These are phyloP conservation scores for Melikaiella ostensackeni DNA, from an alignment of 2,888 invertebrate genomes.

Conservation along the genomic window DNA sequence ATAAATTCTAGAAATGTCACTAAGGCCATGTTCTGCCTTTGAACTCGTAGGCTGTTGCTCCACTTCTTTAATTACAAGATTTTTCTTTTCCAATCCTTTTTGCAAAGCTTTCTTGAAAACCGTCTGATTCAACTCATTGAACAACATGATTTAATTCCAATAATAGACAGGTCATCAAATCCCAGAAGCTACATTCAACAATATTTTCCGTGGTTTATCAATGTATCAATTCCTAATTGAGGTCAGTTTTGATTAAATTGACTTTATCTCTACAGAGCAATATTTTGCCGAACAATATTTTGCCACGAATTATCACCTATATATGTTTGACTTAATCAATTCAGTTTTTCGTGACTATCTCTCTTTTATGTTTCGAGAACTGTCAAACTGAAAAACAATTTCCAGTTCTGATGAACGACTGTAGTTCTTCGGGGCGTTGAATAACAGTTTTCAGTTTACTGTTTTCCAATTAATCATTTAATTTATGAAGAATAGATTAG, in stretches of 20 bases:
- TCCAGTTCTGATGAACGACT: too few species aligned
- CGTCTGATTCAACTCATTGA: not conserved
- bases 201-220: not conserved
- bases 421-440: too few species aligned
- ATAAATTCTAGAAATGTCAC: slow-evolving; percentile 5
- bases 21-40: slow-evolving; percentile 27
- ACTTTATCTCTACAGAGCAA: not conserved
- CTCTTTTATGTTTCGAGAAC: too few species aligned
- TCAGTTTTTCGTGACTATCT: not conserved
- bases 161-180: not conserved
- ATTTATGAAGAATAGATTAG: too few species aligned
- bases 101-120: slow-evolving; percentile 3
- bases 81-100: not conserved
- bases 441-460: too few species aligned
- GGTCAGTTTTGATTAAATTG: not conserved
- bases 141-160: slow-evolving; percentile 13
- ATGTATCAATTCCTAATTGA: not conserved
- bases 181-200: not conserved
- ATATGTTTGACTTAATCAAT: not conserved
- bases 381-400: too few species aligned
- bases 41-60: not conserved
- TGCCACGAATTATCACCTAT: not conserved
- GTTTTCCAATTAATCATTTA: too few species aligned
- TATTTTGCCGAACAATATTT: too few species aligned
- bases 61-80: not conserved